Evolutionary conservation across 1,140 invertebrate species (phyloP), one percentile per base, ranked within the genome.

Genomic region (Neodiprion lecontei): DNA sequence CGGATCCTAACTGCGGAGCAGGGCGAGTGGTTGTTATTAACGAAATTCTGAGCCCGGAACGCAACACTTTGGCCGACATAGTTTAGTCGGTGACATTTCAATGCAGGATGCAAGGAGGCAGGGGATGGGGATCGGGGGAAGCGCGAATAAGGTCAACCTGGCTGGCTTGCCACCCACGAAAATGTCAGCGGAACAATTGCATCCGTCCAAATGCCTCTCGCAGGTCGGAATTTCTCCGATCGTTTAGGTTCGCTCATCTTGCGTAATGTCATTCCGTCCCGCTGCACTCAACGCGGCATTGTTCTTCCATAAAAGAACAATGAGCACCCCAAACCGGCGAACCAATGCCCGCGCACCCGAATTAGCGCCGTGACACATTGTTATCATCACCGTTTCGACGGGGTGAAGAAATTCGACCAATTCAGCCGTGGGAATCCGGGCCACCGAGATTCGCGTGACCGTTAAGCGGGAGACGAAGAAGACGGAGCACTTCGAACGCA

Each of bases 61-160:
- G 53, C 53, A 17, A 61, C 53, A 8, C 53, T 61, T 69, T 23
- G 67, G n/a, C 17, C 21, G 21, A 69, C 77, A 77, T 78, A 76
- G 81, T 77, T 80, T 78, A 81, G 72, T 69, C 75, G 75, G 76
- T 81, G 83, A 83, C 82, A 81, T 82, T 82, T 84, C 78, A 80
- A 85, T 84, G 79, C 81, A 83, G 65, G 48, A 66, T 9, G 48
- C 11, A 70, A 0, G 48, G 8, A 48, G 47, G 50, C 8, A 76
- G 67, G 73, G 72, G 53, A 48, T 47, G 8, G 74, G 73, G 65
- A n/a, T 11, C 1, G 74, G 73, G 1, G 47, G 76, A 67, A 67
- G 50, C 69, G 76, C 72, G 53, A 77, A 76, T 76, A 77, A 76
- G 76, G 72, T 77, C 75, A 74, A 48, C 70, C 50, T 47, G 70